Percentiles rank a stretch among this genome's conserved stretches.
These are phyloP conservation scores for Colletes latitarsis DNA, from an alignment of 1,140 invertebrate species.

Conservation along the genomic window DNA sequence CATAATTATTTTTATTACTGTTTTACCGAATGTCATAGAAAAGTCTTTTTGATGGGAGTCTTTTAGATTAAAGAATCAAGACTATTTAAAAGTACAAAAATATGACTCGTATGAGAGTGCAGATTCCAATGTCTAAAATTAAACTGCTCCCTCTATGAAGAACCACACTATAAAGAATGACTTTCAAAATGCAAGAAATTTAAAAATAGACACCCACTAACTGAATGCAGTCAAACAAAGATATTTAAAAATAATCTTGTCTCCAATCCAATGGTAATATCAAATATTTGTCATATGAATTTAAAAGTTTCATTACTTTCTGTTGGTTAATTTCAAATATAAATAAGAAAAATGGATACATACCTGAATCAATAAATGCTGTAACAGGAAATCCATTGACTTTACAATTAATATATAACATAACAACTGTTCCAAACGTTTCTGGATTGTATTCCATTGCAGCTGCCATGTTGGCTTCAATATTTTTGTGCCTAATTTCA, in stretches of 20 bases:
- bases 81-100: not conserved
- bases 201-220: conserved; percentile 58
- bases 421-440: conserved; percentile 97
- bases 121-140: conserved; percentile 45
- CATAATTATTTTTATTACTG: conserved; percentile 79
- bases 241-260: conserved; percentile 54
- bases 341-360: not conserved
- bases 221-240: conserved; percentile 26
- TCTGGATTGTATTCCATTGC: conserved; percentile 99
- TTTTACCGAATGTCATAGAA: too few relatives aligned
- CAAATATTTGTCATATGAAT: not conserved
- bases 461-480: conserved; percentile 99
- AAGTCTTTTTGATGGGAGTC: not conserved
- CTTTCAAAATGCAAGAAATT: conserved; percentile 30
- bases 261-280: not conserved
- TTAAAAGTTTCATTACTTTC: too few relatives aligned
- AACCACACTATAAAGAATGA: conserved; percentile 34
- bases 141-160: conserved; percentile 35
- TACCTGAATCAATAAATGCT: conserved; percentile 98
- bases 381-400: conserved; percentile 98
- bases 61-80: too few relatives aligned
- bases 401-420: conserved; percentile 98
- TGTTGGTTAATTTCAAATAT: not conserved
- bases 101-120: not conserved
- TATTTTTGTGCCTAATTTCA: conserved; percentile 97